Evolutionary conservation across 2,888 invertebrate genomes (phyloP), one percentile per base, ranked within the genome.

Genomic region (Pheosia gnoma): DNA sequence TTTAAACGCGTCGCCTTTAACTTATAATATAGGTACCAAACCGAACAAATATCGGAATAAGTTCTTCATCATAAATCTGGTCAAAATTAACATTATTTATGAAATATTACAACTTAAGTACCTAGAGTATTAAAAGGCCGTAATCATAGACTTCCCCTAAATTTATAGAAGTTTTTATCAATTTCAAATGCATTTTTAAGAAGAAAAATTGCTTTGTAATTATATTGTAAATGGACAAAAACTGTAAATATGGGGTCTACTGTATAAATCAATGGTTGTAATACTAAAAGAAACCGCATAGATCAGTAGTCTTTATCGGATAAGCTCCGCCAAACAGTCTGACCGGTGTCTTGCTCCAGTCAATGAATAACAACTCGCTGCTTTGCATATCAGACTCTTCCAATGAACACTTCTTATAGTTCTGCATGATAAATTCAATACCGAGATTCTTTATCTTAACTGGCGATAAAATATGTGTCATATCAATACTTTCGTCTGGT

Each of bases 291-390:
- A 93, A 88, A 1, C 95, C 95, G 80, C 96, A 96, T 62, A 94
- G 86, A 66, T 95, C 94, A 10, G 91, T 88, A 0, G 95, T 95
- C 69, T 90, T 94, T 78, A 94, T 95, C 36, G 96, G 85, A 74
- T 92, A 90, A 4, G 96, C 96, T 6, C 96, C 96, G 25, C 96
- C 96, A 76, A 96, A 96, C 0, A 96, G 90, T 68, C 94, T 89
- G 0, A 96, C 95, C 0, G 96, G 95, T 3, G 96, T 96, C 71
- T 93, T 94, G 52, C 93, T 94, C 96, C 96, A 96, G 75, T 95
- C 95, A 60, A 96, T 94, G 45, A 95, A 87, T 13, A 90, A 68
- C 66, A 86, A 78, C 25, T 75, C 65, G 66, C 82, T 83, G n/a
- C 78, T 76, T 66, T 83, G 78, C 56, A 89, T 76, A 0, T 68